Conservation (phyloP, 2,113 vertebrate genomes). For the Scophthalmus maximus region DNA sequence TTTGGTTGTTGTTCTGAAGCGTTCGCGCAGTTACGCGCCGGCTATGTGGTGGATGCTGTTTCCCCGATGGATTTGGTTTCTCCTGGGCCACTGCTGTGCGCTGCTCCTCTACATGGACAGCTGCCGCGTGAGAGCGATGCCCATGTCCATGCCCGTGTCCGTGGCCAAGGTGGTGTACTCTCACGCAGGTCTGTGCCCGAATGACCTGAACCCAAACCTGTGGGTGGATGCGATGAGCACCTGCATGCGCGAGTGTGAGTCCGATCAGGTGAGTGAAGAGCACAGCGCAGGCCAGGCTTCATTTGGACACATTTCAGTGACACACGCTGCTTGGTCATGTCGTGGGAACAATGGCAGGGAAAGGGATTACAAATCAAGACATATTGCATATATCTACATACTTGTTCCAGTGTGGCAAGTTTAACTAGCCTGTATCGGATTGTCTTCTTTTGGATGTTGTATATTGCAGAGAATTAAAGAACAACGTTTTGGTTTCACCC, state of each 20-base stretch:
- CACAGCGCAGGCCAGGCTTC: no score
- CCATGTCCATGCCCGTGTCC: constrained; percentile 83
- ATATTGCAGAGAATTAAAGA: no score
- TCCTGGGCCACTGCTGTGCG: constrained; percentile 81
- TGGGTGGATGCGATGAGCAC: constrained; percentile 99
- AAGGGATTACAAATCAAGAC: no score
- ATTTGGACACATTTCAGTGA: no score
- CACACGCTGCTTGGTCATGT: no score
- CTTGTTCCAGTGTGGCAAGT: no score
- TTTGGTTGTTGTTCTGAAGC: background rate
- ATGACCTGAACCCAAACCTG: constrained; percentile 98
- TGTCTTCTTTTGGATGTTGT: no score
- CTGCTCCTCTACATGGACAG: constrained; percentile 73
- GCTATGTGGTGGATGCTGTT: constrained; percentile 89
- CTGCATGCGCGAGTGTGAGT: constrained; percentile 94
- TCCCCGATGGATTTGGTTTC: constrained; percentile 86
- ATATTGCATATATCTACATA: no score
- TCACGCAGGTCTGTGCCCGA: constrained; percentile 96
- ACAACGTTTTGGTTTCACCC: no score
- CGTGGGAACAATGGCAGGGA: no score
- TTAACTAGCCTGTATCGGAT: background rate
- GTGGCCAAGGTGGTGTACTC: constrained; percentile 92
- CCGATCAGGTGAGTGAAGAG: constrained; percentile 95
- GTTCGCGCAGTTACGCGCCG: constrained; percentile 39
- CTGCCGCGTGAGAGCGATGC: constrained; percentile 79